Evolutionary conservation across 2,113 vertebrate species (phyloP).

Genomic region (Oxyura jamaicensis): DNA sequence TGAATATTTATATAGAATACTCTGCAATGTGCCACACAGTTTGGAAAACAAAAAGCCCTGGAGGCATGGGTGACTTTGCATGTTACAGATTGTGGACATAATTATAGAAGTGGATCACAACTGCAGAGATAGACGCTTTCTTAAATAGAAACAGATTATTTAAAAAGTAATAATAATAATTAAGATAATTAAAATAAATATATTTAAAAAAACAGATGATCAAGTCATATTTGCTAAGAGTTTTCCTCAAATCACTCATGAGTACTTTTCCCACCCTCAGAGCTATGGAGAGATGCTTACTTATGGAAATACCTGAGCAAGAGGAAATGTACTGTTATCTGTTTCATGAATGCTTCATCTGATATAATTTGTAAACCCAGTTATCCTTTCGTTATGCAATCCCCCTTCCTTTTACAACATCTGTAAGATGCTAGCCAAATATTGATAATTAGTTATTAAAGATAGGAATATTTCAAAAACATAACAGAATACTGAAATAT

Average conservation of each 20-base stretch:
- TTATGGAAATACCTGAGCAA: neutral
- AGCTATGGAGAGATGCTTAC: neutral
- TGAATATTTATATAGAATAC: neutral
- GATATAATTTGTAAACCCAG: neutral
- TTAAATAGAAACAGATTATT: neutral
- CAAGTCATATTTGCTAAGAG: neutral
- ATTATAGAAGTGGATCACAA: neutral
- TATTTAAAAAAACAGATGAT: neutral
- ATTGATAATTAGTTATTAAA: neutral
- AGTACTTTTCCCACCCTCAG: neutral
- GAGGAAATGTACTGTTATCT: neutral
- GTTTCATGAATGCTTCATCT: neutral
- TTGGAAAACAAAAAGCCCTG: neutral
- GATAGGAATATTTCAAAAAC: neutral
- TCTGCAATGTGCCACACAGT: neutral
- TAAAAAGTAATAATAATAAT: neutral
- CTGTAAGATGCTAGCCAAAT: neutral
- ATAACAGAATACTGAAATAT: neutral
- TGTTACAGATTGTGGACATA: neutral
- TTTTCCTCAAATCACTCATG: neutral
- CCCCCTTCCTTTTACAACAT: neutral
- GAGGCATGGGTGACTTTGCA: neutral
- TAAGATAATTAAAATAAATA: neutral
- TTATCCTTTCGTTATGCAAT: neutral
- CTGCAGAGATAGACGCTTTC: neutral